Evolutionary conservation across 2,113 vertebrate genomes (phyloP).

Genomic region (Scomber scombrus): DNA sequence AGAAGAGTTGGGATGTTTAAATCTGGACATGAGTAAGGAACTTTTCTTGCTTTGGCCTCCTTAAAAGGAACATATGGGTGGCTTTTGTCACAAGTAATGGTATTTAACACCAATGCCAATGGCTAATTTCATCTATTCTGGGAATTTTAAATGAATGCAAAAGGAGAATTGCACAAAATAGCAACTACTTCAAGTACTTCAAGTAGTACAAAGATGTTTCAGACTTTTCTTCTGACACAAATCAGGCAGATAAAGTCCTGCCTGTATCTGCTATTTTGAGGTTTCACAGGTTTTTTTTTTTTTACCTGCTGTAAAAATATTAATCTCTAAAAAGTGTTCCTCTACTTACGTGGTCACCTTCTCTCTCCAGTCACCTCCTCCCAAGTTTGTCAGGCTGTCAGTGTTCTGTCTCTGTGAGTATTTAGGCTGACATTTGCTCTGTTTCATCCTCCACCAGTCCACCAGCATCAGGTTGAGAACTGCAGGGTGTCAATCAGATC

Average conservation of each 20-base stretch:
- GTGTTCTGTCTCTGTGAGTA: constrained; percentile 27
- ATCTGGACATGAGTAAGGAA: no score
- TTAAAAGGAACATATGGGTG: constrained; percentile 15
- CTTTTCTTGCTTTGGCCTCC: neutral
- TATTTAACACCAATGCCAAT: neutral
- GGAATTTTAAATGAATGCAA: neutral
- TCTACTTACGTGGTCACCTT: constrained; percentile 67
- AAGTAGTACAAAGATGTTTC: neutral
- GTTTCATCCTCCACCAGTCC: constrained; percentile 64
- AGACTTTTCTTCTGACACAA: neutral
- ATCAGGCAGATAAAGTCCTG: neutral
- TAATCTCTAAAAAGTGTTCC: neutral
- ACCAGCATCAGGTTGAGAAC: constrained; percentile 36
- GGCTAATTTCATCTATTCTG: neutral
- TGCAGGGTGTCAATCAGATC: constrained; percentile 5
- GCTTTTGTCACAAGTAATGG: constrained; percentile 6
- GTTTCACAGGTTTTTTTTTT: neutral
- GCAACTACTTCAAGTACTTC: neutral
- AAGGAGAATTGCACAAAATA: no score
- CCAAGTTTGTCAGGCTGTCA: constrained; percentile 44
- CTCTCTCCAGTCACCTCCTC: constrained; percentile 55
- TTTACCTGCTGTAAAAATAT: neutral
- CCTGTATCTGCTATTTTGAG: neutral
- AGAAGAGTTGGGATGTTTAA: no score
- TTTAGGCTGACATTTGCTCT: constrained; percentile 49